A percentile compares a stretch with the other conserved stretches of the same genome.
Conservation (phyloP, 2,113 vertebrate species). For the Ictalurus furcatus region DNA sequence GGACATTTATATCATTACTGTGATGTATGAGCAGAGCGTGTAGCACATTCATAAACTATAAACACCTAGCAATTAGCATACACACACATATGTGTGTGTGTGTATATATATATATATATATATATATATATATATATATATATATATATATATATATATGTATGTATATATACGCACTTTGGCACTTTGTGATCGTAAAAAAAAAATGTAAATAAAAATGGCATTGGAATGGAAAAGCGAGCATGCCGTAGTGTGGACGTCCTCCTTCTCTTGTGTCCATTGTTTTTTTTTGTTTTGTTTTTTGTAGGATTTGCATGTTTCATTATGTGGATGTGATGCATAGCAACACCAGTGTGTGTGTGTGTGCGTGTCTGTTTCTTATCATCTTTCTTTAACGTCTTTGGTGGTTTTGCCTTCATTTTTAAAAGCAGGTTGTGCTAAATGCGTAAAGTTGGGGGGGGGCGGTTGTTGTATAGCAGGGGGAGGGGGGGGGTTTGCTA, state of each 20-base stretch:
- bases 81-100: not conserved
- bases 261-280: not conserved
- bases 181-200: slow-evolving; percentile 30
- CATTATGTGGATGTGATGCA: slow-evolving; percentile 16
- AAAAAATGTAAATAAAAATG: slow-evolving; percentile 1
- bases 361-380: not conserved
- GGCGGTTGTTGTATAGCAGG: too few species aligned
- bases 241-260: slow-evolving; percentile 36
- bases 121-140: too few species aligned
- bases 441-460: not conserved
- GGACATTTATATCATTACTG: slow-evolving; percentile 9
- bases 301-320: slow-evolving; percentile 15
- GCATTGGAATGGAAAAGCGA: slow-evolving; percentile 47
- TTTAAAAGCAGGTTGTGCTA: not conserved
- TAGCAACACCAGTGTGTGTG: not conserved
- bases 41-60: slow-evolving; percentile 6
- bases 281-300: not conserved
- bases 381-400: not conserved
- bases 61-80: not conserved
- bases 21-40: slow-evolving; percentile 19
- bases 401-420: not conserved
- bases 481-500: not conserved
- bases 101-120: too few species aligned
- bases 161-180: not conserved
- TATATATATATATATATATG: too few species aligned